Percentiles rank a stretch among this genome's conserved stretches.
Evolutionary conservation across 2,888 invertebrate genomes (phyloP).

Genomic region (Dolichopus griseipennis): DNA sequence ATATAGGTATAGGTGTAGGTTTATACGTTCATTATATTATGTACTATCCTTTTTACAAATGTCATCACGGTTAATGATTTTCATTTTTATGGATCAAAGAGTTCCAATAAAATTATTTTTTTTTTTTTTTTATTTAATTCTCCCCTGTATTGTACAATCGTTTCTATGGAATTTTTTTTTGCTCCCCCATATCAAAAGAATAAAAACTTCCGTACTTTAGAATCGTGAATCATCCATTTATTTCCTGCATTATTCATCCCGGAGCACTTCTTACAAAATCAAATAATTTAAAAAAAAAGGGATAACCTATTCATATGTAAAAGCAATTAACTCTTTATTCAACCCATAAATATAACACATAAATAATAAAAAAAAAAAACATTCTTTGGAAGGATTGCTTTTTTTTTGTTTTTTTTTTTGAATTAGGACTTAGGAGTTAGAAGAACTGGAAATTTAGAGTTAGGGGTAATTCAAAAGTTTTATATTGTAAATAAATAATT

Average conservation of each 20-base stretch:
- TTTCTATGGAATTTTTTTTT: neutral
- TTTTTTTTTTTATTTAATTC: neutral
- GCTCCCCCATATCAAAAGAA: neutral
- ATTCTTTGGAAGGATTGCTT: too few relatives aligned
- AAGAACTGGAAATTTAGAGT: too few relatives aligned
- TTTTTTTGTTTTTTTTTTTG: too few relatives aligned
- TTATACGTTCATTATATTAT: too few relatives aligned
- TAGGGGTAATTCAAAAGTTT: neutral
- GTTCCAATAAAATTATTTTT: neutral
- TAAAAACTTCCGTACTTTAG: neutral
- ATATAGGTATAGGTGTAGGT: too few relatives aligned
- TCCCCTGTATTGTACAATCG: neutral
- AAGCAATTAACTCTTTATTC: slow-evolving; percentile 4
- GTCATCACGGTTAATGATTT: neutral
- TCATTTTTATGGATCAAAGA: slow-evolving; percentile 4
- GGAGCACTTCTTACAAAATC: too few relatives aligned
- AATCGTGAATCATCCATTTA: too few relatives aligned
- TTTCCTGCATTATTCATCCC: neutral
- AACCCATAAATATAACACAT: neutral
- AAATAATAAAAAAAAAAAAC: too few relatives aligned
- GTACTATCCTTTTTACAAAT: neutral
- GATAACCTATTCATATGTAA: slow-evolving; percentile 6
- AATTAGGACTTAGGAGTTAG: too few relatives aligned
- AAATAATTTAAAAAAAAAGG: neutral
- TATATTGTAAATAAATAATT: neutral